Base-by-base conservation (phyloP, 1,140 invertebrate genomes). In the Helicoverpa armigera region DNA sequence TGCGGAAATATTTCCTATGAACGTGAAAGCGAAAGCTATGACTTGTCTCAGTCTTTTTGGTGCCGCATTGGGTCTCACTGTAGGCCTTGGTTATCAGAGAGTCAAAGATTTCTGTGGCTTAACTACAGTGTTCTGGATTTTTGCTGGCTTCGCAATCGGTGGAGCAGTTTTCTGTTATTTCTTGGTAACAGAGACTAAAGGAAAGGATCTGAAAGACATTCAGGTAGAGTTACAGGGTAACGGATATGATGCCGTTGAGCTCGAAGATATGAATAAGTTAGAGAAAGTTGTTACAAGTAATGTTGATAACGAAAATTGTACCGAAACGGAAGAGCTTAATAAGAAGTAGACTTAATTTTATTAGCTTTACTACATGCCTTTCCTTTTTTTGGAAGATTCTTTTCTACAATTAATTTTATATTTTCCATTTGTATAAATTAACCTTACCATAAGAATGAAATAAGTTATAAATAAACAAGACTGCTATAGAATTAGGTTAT, bases 161-260 rank as follows among this genome's bases (percentile, higher is more conserved):
- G 96, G 96, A 0, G 89, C 94, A 7, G 53, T 94, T 2, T 96
- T 97, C 81, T 95, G 95, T 7, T 82, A 85, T 43, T 95, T 97
- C 11, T 87, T 95, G 70, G 96, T 98, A 0, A 97, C 97, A 1
- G 97, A 98, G 89, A 98, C 97, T 0, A 97, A 96, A 85, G 96
- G 96, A 0, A 96, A 96, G 86, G 96, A 95, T 31, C 89, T 97
- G 54, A 92, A 96, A 58, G 96, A 98, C 82, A 97, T 97, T 81
- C 96, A 96, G 78, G 87, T 95, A 10, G 74, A 91, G 10, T 83
- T 94, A 18, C 89, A 90, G 69, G 90, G 90, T 0, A 81, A 84
- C 31, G 12, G 83, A 3, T 87, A 88, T 73, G 78, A 82, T 91
- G 67, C 58, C 1, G 23, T 48, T 18, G 70, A 82, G 35, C 35